Evolutionary conservation across 2,888 invertebrate genomes (phyloP), one percentile per base, ranked within the genome.

Genomic region (Drosophila rubida): DNA sequence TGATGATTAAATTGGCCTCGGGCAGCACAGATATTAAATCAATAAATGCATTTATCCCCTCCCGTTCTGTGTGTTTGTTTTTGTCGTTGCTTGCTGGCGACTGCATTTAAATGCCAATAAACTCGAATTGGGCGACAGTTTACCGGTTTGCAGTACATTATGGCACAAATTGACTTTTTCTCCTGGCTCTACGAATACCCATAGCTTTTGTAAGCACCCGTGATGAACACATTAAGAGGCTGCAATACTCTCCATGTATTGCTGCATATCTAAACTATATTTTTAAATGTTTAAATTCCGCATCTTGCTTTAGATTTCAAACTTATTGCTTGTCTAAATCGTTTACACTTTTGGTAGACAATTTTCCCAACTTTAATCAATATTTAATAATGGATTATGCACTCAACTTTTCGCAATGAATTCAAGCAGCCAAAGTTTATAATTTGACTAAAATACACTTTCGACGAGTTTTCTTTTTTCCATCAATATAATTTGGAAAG

Each of bases 1-100:
- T 85, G 88, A 86, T 86, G 87, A 88, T 88, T 86, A 86, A 86
- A 88, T 86, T 86, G 84, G 81, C 85, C 84, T 57, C 84, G 67
- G 88, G 85, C 85, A 64, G 42, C 54, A 60, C 77, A 80, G 78
- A 80, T 86, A 86, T 87, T 78, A 86, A 85, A 88, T 85, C 85
- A 85, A 88, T 85, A 86, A 70, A 80, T 76, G 66, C 46, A 50
- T 14, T 55, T 4, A 55, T 19, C 13, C 9, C 2, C 30, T 30
- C 8, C 11, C 4, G 19, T 14, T 42, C 8, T 61, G 35, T 65
- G n/a, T 55, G 37, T 55, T 19, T 44, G 13, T 46, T 51, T 59
- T 32, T 23, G 7, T 44, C 13, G 42, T 46, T 16, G 11, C 23
- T 58, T 58, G 65, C 14, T 35, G 66, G 22, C 48, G 66, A 62